phyloP scores from a whole-genome alignment of 2,113 vertebrate species.

The Camelus bactrianus region DNA sequence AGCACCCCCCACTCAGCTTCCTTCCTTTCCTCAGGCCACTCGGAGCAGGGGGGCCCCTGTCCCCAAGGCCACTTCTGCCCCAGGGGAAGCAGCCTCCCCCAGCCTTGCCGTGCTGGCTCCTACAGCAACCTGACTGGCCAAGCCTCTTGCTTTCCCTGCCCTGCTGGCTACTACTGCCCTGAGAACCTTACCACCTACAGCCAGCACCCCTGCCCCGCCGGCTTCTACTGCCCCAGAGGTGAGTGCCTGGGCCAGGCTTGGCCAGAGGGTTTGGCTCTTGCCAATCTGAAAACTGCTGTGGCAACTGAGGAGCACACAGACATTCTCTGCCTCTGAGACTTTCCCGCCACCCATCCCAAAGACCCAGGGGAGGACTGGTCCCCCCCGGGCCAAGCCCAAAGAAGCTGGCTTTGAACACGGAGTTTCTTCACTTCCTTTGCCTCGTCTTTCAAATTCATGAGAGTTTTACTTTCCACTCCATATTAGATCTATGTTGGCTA shows the following conservation, averaged over 20 bases:
- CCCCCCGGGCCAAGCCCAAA: background rate
- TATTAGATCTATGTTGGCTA: background rate
- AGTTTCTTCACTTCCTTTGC: background rate
- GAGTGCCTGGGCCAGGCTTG: background rate
- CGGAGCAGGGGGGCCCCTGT: slow-evolving; percentile 88
- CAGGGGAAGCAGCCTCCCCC: slow-evolving; percentile 86
- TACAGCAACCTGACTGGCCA: slow-evolving; percentile 93
- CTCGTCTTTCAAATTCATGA: background rate
- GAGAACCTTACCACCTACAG: slow-evolving; percentile 90
- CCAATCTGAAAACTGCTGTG: background rate
- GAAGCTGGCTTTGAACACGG: background rate
- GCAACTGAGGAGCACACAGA: no score
- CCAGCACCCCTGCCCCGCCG: slow-evolving; percentile 90
- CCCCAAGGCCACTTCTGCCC: slow-evolving; percentile 94
- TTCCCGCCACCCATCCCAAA: background rate
- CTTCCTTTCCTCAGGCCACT: slow-evolving; percentile 66
- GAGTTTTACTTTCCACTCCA: background rate
- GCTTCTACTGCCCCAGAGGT: slow-evolving; percentile 97
- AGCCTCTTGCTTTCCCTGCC: slow-evolving; percentile 90
- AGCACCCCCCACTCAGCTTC: background rate
- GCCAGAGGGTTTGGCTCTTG: background rate
- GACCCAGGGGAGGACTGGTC: background rate
- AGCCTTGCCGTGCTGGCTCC: slow-evolving; percentile 92
- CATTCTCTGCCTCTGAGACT: background rate
- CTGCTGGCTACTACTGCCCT: slow-evolving; percentile 94